Evolutionary conservation across 2,113 vertebrate species (phyloP).

Genomic region (Ptilonorhynchus violaceus): DNA sequence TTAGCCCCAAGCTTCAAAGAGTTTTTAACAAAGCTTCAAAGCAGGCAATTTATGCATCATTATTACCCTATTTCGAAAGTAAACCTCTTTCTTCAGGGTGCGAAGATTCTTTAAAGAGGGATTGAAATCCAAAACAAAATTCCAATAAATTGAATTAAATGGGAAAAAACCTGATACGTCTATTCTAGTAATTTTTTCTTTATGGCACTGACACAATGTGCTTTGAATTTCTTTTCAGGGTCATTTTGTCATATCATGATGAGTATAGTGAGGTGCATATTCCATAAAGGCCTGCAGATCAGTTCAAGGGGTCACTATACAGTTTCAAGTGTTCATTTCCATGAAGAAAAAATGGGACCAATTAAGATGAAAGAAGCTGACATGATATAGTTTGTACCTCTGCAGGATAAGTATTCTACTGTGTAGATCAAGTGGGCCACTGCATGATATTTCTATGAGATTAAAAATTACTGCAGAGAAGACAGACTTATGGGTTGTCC

Average conservation of each 20-base stretch:
- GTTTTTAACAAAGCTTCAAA: conserved; percentile 29
- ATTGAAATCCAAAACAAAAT: neutral
- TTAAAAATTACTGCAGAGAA: neutral
- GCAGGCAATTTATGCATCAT: neutral
- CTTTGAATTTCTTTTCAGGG: neutral
- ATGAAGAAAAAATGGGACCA: neutral
- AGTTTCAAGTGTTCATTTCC: neutral
- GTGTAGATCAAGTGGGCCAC: neutral
- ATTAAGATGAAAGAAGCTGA: neutral
- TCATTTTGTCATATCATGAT: neutral
- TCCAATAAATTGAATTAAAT: neutral
- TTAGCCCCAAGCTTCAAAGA: conserved; percentile 29
- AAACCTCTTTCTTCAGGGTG: neutral
- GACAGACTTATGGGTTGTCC: neutral
- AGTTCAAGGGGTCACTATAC: neutral
- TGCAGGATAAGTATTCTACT: neutral
- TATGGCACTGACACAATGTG: neutral
- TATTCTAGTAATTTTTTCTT: neutral
- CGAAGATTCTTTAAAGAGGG: neutral
- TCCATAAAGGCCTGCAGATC: neutral
- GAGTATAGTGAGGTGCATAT: neutral
- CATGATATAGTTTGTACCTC: neutral
- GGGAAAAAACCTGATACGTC: neutral
- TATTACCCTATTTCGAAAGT: neutral
- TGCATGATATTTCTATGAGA: neutral